Evolutionary conservation across 2,797 vertebrate genomes (phyloP).

Genomic region (Chanos chanos): DNA sequence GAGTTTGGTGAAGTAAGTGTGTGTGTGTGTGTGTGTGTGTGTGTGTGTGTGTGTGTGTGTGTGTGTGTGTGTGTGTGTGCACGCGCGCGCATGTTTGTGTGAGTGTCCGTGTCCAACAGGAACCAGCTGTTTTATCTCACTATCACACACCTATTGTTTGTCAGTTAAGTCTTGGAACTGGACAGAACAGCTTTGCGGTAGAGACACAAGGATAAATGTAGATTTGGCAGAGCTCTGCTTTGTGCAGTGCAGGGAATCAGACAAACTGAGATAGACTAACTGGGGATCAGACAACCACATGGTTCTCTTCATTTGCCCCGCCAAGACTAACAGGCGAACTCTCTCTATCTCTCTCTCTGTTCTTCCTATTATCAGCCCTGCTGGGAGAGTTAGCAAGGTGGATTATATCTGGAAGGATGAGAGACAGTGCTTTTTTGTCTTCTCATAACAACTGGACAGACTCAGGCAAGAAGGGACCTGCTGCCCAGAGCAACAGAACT

Average conservation of each 20-base stretch:
- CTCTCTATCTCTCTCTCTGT: constrained; percentile 1
- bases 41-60: not conserved
- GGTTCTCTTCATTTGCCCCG: constrained; percentile 12
- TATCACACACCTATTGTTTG: constrained; percentile 37
- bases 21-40: not conserved
- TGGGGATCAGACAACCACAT: constrained; percentile 13
- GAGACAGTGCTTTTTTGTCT: too few species aligned
- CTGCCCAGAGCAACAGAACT: too few species aligned
- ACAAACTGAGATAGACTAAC: constrained; percentile 36
- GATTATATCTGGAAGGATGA: too few species aligned
- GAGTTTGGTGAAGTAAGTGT: not conserved
- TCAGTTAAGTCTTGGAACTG: constrained; percentile 20
- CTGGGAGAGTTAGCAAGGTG: constrained; percentile 13
- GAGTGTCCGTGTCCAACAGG: constrained; percentile 39
- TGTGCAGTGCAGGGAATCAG: constrained; percentile 14
- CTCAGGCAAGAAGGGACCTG: too few species aligned
- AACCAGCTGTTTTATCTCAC: constrained; percentile 35
- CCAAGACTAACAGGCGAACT: constrained; percentile 47
- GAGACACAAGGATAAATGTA: constrained; percentile 19
- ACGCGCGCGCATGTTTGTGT: constrained; percentile 18
- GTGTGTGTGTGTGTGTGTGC: not conserved
- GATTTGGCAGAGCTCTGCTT: constrained; percentile 23
- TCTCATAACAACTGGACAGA: too few species aligned
- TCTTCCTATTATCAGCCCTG: constrained; percentile 20
- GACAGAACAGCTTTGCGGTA: not conserved